Conservation (phyloP, 2,113 vertebrate species). For the Coreoperca whiteheadi region DNA sequence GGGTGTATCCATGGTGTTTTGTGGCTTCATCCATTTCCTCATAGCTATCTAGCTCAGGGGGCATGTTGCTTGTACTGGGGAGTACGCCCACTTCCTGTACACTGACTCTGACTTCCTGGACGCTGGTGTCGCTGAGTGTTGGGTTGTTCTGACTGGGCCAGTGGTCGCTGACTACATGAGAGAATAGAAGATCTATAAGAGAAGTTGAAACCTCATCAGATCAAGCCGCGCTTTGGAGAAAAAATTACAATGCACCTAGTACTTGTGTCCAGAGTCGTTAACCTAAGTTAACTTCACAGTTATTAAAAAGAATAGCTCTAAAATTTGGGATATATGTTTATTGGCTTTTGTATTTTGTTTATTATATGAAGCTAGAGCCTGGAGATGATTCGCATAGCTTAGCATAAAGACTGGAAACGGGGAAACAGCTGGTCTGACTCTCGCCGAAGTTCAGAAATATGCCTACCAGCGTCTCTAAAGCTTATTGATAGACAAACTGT, state of each 20-base stretch:
- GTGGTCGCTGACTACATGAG: slow-evolving; percentile 89
- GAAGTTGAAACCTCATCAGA: slow-evolving; percentile 82
- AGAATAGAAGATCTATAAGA: slow-evolving; percentile 85
- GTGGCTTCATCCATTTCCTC: slow-evolving; percentile 66
- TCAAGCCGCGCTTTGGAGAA: slow-evolving; percentile 36
- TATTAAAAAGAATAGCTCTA: neutral
- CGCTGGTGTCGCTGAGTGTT: slow-evolving; percentile 67
- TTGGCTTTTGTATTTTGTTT: neutral
- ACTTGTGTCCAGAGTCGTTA: neutral
- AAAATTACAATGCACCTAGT: slow-evolving; percentile 26
- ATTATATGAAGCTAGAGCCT: neutral
- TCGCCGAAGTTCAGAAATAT: neutral
- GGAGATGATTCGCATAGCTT: neutral
- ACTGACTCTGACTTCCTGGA: slow-evolving; percentile 78
- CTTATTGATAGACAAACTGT: neutral
- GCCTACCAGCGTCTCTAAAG: neutral
- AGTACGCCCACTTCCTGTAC: slow-evolving; percentile 77
- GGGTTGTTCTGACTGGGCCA: slow-evolving; percentile 84
- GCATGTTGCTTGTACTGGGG: slow-evolving; percentile 77
- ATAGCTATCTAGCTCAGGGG: slow-evolving; percentile 29
- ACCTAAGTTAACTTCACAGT: neutral
- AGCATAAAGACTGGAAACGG: neutral
- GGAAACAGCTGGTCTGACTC: neutral
- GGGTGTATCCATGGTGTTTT: slow-evolving; percentile 66
- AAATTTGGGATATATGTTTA: neutral